Evolutionary conservation across 2,888 invertebrate genomes (phyloP), one percentile per base, ranked within the genome.

Genomic region (Scaptomyza caliginosa): DNA sequence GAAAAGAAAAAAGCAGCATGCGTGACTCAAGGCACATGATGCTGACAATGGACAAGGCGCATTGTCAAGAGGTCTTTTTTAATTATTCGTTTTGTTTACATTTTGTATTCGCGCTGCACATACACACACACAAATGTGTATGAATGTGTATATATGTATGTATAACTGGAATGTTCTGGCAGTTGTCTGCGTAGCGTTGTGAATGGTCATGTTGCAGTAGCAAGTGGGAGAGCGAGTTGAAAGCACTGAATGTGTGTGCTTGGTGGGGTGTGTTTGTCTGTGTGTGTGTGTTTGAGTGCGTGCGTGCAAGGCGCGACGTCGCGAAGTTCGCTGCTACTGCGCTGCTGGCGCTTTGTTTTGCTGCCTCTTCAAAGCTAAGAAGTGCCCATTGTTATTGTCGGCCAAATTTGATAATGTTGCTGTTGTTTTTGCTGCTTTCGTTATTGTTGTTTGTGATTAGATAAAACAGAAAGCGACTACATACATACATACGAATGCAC

Each of bases 111-210:
- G 32, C 48, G 52, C 51, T 48, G 59, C 63, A 65, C 73, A 69
- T 58, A 58, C 58, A 77, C 36, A 28, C 28, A 28, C 3, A 26
- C 5, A 10, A 26, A 10, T 26, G 28, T 11, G 4, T 11, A 11
- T 28, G 5, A 30, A 30, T 30, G n/a, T 30, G 1, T 30, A 0
- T n/a, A n/a, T 5, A 30, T n/a, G 11, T 34, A 16, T 34, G 32
- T 34, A 30, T 43, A 49, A 57, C 75, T 68, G 67, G 84, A 81
- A 71, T 74, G 64, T 83, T 81, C 70, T 70, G 50, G 86, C 80
- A 62, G 70, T 77, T 77, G 84, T 83, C 65, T 49, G 67, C 74
- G 80, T 77, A 86, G 58, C 84, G 60, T 83, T 77, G 80, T 74
- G 86, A 86, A 77, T 86, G 86, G 62, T 78, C 74, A 66, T 77